These are phyloP conservation scores for Parauchenoglanis punctatus DNA, from an alignment of 2,797 vertebrate genomes.

Conservation along the genomic window DNA sequence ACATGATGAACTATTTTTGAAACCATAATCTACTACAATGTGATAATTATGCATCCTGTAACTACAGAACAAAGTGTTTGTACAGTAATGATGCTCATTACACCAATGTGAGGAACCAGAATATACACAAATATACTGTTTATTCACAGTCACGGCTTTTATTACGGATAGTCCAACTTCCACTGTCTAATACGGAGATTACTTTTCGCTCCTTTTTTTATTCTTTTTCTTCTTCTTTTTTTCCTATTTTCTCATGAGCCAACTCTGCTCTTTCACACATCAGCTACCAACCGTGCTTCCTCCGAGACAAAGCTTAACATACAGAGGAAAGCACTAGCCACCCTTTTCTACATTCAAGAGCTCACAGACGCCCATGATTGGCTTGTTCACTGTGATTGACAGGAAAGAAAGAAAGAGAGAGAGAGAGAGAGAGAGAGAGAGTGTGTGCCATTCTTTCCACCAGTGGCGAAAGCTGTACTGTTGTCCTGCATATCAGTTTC, in stretches of 20 bases:
- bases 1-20: slow-evolving; percentile 4
- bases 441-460: background rate
- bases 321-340: background rate
- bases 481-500: background rate
- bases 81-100: slow-evolving; percentile 16
- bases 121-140: background rate
- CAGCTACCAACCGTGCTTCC: background rate
- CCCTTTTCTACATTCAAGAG: background rate
- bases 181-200: background rate
- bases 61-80: slow-evolving; percentile 1
- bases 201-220: background rate
- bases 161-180: background rate
- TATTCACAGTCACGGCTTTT: background rate
- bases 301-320: background rate
- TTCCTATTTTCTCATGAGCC: background rate
- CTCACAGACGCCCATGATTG: too few relatives aligned
- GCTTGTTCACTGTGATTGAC: background rate
- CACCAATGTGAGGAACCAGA: background rate
- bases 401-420: background rate
- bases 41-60: slow-evolving; percentile 2
- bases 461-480: background rate
- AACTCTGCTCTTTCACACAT: background rate
- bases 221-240: background rate
- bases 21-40: background rate
- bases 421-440: background rate